A percentile compares a stretch with the other conserved stretches of the same genome.
Evolutionary conservation across 2,113 vertebrate genomes (phyloP).

Genomic region (Phalacrocorax carbo): DNA sequence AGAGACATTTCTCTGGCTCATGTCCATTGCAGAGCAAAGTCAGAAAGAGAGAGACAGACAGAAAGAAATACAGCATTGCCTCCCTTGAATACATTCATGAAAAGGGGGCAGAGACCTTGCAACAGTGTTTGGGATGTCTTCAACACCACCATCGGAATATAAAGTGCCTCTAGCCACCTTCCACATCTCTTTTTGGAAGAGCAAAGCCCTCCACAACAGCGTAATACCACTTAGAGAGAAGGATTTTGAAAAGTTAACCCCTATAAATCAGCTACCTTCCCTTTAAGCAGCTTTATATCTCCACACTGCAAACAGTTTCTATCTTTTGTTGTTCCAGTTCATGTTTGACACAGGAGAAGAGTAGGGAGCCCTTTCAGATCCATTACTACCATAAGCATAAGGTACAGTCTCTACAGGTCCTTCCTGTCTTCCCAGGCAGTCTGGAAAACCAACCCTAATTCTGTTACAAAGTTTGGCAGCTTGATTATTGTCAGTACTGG

Average conservation of each 20-base stretch:
- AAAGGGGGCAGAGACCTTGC: not conserved
- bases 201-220: not conserved
- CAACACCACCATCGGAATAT: not conserved
- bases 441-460: not conserved
- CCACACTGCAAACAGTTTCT: not conserved
- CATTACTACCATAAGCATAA: too few relatives aligned
- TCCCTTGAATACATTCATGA: not conserved
- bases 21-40: not conserved
- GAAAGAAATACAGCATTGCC: not conserved
- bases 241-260: not conserved
- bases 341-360: not conserved
- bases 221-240: not conserved
- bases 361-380: not conserved
- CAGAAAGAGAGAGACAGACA: not conserved
- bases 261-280: not conserved
- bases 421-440: not conserved
- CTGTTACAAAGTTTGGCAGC: not conserved
- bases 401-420: not conserved
- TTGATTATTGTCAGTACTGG: not conserved
- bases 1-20: constrained; percentile 38
- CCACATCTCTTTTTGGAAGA: not conserved
- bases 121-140: not conserved
- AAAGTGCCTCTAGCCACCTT: not conserved
- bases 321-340: not conserved
- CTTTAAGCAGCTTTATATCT: not conserved